phyloP scores from a whole-genome alignment of 64 coral and sea anemone species.

The Catalaphyllia jardinei region DNA sequence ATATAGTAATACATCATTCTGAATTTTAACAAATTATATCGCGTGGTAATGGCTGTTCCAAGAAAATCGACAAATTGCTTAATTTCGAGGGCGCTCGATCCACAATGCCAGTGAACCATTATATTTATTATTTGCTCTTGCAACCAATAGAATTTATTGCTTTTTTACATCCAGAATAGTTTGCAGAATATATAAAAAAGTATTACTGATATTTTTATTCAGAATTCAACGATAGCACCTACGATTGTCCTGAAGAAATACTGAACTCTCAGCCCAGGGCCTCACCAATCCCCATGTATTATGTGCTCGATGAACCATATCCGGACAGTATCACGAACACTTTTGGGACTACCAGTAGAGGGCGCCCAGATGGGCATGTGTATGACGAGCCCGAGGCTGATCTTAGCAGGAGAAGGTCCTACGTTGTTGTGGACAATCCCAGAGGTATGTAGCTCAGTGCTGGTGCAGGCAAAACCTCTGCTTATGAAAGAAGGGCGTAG shows the following conservation, averaged over 20 bases:
- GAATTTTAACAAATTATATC: too few species aligned
- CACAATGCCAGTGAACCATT: too few species aligned
- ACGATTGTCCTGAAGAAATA: conserved; percentile 35
- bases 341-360: background rate
- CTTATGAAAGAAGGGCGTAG: too few species aligned
- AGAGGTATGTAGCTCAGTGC: background rate
- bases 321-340: conserved; percentile 26
- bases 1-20: too few species aligned
- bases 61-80: too few species aligned
- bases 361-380: conserved; percentile 29
- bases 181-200: background rate
- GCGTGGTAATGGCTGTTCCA: too few species aligned
- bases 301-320: conserved; percentile 16
- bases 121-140: too few species aligned
- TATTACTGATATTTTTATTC: background rate
- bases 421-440: conserved; percentile 22
- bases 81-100: too few species aligned
- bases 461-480: too few species aligned
- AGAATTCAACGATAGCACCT: conserved; percentile 17
- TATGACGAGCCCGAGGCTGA: conserved; percentile 16
- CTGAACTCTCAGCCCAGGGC: background rate
- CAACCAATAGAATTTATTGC: too few species aligned
- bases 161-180: background rate
- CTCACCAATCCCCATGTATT: conserved; percentile 17
- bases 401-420: background rate